Percentiles rank a stretch among this genome's conserved stretches.
Conservation (phyloP, 2,797 vertebrate genomes). For the Thalassophryne amazonica region DNA sequence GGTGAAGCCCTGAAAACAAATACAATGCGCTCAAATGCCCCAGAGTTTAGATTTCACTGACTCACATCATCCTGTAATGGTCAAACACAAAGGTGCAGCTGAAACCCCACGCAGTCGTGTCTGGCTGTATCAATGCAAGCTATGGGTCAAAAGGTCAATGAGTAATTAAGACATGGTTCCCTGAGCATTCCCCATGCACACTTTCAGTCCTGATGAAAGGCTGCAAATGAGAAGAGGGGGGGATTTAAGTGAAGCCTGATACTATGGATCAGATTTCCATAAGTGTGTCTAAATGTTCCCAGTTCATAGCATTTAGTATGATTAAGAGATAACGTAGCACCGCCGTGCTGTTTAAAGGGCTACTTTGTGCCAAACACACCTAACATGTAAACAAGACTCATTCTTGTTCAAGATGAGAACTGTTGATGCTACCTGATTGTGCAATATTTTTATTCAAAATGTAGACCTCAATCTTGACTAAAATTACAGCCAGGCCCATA, state of each 20-base stretch:
- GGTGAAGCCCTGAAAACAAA: conserved; percentile 72
- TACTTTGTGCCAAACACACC: no score
- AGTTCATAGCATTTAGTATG: conserved; percentile 77
- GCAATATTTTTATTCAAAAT: no score
- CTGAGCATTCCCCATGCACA: conserved; percentile 80
- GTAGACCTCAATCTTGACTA: no score
- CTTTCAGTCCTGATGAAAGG: conserved; percentile 69
- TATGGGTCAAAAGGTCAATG: conserved; percentile 79
- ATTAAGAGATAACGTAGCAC: conserved; percentile 64
- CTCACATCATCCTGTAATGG: conserved; percentile 72
- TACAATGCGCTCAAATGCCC: conserved; percentile 71
- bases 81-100: conserved; percentile 73
- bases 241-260: conserved; percentile 62
- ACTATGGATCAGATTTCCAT: conserved; percentile 69
- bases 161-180: conserved; percentile 82
- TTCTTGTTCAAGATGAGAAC: no score
- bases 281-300: conserved; percentile 75
- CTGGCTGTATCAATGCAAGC: conserved; percentile 65
- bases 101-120: conserved; percentile 56
- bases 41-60: conserved; percentile 79
- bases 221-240: conserved; percentile 62
- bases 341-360: conserved; percentile 35
- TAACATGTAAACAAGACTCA: no score
- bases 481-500: no score
- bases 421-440: no score